Conservation (phyloP, 2,888 invertebrate genomes). For the Lepeophtheirus nordmannii region DNA sequence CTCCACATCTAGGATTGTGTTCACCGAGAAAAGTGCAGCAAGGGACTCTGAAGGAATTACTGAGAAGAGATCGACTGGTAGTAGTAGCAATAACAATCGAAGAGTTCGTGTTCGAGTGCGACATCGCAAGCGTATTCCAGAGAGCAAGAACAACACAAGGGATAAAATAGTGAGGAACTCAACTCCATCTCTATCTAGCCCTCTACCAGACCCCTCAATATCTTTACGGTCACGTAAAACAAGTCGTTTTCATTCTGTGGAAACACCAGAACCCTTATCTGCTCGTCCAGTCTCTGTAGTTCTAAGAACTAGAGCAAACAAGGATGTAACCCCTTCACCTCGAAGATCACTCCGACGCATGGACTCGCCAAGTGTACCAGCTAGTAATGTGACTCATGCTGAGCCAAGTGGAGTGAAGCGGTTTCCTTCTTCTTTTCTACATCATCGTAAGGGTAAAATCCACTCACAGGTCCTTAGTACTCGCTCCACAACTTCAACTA, state of each 20-base stretch:
- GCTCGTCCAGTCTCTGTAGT: neutral
- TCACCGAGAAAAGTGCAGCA: neutral
- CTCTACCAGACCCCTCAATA: too few species aligned
- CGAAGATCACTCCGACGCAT: neutral
- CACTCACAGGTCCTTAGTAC: neutral
- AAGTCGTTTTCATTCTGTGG: neutral
- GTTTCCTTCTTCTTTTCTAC: neutral
- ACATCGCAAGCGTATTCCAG: constrained; percentile 5
- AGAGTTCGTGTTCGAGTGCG: neutral
- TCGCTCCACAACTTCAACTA: neutral
- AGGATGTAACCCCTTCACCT: neutral
- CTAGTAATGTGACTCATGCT: neutral
- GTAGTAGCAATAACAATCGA: neutral
- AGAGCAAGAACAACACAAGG: neutral
- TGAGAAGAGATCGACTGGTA: neutral
- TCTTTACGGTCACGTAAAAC: neutral
- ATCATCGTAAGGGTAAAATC: neutral
- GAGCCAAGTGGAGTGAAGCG: neutral
- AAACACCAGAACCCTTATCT: neutral
- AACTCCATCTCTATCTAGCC: neutral
- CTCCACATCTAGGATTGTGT: neutral
- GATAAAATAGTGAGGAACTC: neutral
- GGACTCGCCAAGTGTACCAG: neutral
- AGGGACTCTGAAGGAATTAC: neutral
- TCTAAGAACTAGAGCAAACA: neutral